A percentile compares a stretch with the other conserved stretches of the same genome.
Evolutionary conservation across 2,888 invertebrate species (phyloP).

Genomic region (Pherbina coryleti): DNA sequence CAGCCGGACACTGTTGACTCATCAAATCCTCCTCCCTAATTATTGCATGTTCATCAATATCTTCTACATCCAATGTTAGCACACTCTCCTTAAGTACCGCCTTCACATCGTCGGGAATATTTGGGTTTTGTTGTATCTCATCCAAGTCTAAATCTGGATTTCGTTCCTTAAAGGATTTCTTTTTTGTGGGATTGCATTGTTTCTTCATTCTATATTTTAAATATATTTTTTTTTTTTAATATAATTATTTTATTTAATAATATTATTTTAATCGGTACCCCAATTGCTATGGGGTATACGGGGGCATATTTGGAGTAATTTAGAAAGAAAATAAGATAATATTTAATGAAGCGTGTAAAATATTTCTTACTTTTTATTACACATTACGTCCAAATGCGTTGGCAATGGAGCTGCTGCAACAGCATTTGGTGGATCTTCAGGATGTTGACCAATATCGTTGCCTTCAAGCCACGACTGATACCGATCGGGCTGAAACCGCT

Average conservation of each 20-base stretch:
- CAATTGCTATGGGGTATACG: slow-evolving; percentile 67
- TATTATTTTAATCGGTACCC: slow-evolving; percentile 54
- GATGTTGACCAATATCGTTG: slow-evolving; percentile 90
- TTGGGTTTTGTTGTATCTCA: slow-evolving; percentile 69
- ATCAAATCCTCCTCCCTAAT: slow-evolving; percentile 52
- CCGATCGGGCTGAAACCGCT: slow-evolving; percentile 88
- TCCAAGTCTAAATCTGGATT: slow-evolving; percentile 70
- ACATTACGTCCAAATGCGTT: slow-evolving; percentile 82
- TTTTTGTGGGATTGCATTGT: slow-evolving; percentile 67
- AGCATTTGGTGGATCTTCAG: slow-evolving; percentile 83
- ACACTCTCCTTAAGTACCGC: slow-evolving; percentile 68
- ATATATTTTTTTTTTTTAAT: too few relatives aligned
- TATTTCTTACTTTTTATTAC: slow-evolving; percentile 80
- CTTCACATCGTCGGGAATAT: slow-evolving; percentile 69
- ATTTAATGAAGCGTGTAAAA: slow-evolving; percentile 6
- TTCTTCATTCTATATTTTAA: slow-evolving; percentile 67
- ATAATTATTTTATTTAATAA: too few relatives aligned
- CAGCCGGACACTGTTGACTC: slow-evolving; percentile 60
- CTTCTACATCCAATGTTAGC: slow-evolving; percentile 63
- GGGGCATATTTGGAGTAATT: slow-evolving; percentile 11
- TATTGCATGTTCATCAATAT: slow-evolving; percentile 59
- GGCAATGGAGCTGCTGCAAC: slow-evolving; percentile 85
- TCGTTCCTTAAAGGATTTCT: slow-evolving; percentile 69
- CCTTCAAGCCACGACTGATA: slow-evolving; percentile 94
- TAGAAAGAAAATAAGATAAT: slow-evolving; percentile 45